Evolutionary conservation across 2,888 invertebrate species (phyloP).

Genomic region (Alloscopus bannaensis): DNA sequence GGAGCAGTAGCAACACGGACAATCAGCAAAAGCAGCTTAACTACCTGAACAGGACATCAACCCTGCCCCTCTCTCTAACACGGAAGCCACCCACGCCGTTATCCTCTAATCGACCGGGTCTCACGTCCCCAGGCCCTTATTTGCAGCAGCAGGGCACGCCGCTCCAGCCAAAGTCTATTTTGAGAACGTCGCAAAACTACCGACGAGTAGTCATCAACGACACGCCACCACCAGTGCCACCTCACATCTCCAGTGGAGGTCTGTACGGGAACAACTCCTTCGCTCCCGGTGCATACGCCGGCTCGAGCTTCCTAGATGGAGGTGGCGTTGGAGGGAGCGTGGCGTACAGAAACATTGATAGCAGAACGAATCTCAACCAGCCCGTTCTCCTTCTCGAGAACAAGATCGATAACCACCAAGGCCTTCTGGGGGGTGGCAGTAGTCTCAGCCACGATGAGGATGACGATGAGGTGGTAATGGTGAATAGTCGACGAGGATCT

Average conservation of each 20-base stretch:
- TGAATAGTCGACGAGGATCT: too few species aligned
- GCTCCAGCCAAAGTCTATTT: constrained; percentile 37
- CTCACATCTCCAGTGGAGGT: constrained; percentile 8
- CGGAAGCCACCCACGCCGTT: constrained; percentile 23
- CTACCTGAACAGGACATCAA: constrained; percentile 44
- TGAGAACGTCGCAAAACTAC: constrained; percentile 41
- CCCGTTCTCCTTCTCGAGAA: constrained; percentile 31
- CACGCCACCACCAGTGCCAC: constrained; percentile 37
- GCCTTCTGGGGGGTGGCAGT: neutral
- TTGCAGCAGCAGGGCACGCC: neutral
- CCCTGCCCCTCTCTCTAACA: constrained; percentile 28
- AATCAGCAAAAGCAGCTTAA: constrained; percentile 25
- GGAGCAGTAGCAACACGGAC: constrained; percentile 9
- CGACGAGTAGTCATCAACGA: constrained; percentile 38
- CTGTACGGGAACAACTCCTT: neutral
- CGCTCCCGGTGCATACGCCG: neutral
- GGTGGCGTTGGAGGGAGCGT: constrained; percentile 16
- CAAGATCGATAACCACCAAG: neutral
- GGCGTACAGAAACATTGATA: constrained; percentile 39
- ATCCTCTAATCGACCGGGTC: neutral
- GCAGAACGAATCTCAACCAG: constrained; percentile 39
- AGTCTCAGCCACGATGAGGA: neutral
- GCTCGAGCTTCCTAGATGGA: constrained; percentile 3
- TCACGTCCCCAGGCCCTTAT: constrained; percentile 35
- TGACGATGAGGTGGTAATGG: constrained; percentile 6